A percentile compares a stretch with the other conserved stretches of the same genome.
Conservation (phyloP, 2,113 vertebrate genomes). For the Amazona vittata region DNA sequence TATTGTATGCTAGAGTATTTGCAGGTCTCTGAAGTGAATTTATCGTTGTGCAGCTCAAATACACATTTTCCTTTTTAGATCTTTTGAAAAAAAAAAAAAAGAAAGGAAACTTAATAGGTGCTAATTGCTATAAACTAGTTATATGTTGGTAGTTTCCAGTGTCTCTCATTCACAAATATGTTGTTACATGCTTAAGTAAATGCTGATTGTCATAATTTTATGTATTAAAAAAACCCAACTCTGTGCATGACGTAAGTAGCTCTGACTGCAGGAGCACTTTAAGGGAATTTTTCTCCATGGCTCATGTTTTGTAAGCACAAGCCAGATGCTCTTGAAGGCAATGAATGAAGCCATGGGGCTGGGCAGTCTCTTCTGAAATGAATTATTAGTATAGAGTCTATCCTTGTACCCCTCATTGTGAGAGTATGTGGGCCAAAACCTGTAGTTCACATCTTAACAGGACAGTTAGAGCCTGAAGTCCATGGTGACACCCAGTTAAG, state of each 20-base stretch:
- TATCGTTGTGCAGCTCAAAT: not conserved
- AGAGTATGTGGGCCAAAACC: not conserved
- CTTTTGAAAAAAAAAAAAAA: not conserved
- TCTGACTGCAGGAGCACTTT: not conserved
- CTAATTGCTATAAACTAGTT: not conserved
- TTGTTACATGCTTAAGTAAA: not conserved
- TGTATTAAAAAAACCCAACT: not conserved
- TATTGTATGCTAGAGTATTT: not conserved
- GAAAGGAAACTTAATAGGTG: not conserved
- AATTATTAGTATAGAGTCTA: not conserved
- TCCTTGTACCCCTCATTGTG: not conserved
- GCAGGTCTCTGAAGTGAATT: not conserved
- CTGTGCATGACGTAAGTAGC: not conserved
- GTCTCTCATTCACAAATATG: not conserved
- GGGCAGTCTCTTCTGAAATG: not conserved
- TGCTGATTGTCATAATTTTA: not conserved
- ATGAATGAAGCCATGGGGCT: not conserved
- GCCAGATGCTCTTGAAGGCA: not conserved
- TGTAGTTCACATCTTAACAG: not conserved
- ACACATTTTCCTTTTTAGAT: not conserved
- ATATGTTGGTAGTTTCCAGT: not conserved
- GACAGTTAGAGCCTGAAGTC: not conserved
- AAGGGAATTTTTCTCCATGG: not conserved
- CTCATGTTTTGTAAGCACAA: not conserved
- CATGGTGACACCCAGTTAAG: accelerated